phyloP scores from a whole-genome alignment of 2,888 invertebrate species.

The Mechanitis mazaeus region DNA sequence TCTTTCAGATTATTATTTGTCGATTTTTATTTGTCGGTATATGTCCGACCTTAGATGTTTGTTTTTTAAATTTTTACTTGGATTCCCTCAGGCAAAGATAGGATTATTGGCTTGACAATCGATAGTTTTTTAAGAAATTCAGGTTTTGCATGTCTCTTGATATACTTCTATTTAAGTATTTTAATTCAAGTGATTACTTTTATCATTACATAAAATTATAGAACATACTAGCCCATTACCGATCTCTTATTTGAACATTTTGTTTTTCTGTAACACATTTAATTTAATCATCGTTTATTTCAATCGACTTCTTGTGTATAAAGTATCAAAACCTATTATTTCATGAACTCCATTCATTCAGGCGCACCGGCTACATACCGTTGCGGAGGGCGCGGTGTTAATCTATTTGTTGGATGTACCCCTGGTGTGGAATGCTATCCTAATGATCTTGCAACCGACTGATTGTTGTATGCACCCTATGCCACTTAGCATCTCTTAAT shows the following conservation, averaged over 20 bases:
- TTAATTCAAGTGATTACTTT: no score
- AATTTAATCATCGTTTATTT: background rate
- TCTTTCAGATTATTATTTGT: background rate
- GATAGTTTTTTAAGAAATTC: background rate
- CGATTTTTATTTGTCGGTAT: background rate
- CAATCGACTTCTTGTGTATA: background rate
- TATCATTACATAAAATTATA: no score
- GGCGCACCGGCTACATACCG: constrained; percentile 25
- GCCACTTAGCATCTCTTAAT: constrained; percentile 59
- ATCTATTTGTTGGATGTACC: constrained; percentile 58
- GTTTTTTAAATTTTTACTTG: background rate
- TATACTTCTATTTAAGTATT: background rate
- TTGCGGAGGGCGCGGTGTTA: constrained; percentile 65
- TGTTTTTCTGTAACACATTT: no score
- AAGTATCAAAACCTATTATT: background rate
- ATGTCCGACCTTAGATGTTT: background rate
- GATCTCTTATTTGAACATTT: no score
- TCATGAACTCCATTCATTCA: constrained; percentile 22
- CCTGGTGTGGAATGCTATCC: constrained; percentile 69
- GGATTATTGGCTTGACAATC: background rate
- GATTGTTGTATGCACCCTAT: constrained; percentile 66
- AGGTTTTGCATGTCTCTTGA: background rate
- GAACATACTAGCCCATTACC: no score
- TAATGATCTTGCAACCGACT: constrained; percentile 48
- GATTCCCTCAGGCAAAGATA: background rate